Percentiles rank a stretch among this genome's conserved stretches.
Conservation (phyloP, 2,113 vertebrate species). For the Petrocephalus microphthalmus region DNA sequence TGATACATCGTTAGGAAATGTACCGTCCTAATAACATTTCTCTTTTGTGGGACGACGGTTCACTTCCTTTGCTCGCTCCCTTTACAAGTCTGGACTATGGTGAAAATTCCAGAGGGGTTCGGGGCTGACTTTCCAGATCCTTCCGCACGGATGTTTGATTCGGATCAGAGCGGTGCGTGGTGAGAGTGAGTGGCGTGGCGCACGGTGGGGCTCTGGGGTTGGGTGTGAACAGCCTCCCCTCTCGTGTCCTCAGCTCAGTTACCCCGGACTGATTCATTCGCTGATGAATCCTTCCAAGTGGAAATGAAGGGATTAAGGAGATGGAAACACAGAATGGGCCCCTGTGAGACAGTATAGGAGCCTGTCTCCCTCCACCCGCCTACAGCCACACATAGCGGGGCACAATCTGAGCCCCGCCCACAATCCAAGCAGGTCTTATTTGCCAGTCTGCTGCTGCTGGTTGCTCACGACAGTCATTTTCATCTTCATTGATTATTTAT, state of each 20-base stretch:
- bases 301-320: constrained; percentile 18
- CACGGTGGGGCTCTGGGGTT: not conserved
- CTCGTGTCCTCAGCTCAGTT: not conserved
- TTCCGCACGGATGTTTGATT: not conserved
- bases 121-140: not conserved
- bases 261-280: constrained; percentile 15
- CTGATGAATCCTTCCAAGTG: constrained; percentile 21
- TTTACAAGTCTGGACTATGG: not conserved
- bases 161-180: not conserved
- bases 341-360: not conserved
- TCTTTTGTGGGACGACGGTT: not conserved
- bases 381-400: constrained; percentile 17
- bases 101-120: not conserved
- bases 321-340: not conserved
- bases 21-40: not conserved
- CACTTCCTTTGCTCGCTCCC: not conserved
- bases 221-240: not conserved
- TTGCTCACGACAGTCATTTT: not conserved
- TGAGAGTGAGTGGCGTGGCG: not conserved
- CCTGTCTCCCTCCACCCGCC: not conserved
- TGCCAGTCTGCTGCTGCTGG: constrained; percentile 33
- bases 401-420: constrained; percentile 17
- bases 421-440: constrained; percentile 34
- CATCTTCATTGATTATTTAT: not conserved
- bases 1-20: not conserved